phyloP scores from a whole-genome alignment of 2,113 vertebrate genomes.

The Eclectus roratus region DNA sequence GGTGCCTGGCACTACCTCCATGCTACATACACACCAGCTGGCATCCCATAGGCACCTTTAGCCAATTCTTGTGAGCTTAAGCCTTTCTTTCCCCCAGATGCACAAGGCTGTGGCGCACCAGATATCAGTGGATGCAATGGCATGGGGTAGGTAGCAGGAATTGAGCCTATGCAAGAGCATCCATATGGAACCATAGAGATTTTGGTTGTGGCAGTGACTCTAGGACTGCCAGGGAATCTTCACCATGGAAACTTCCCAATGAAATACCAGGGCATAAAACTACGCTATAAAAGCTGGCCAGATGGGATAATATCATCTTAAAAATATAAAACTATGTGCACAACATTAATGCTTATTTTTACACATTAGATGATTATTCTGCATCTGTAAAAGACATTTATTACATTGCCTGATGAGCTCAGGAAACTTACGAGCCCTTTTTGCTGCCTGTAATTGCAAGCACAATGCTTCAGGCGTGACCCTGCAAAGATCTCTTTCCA shows the following conservation, averaged over 20 bases:
- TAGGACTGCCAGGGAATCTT: neutral
- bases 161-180: rapidly evolving
- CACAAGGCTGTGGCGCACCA: rapidly evolving
- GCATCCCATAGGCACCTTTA: neutral
- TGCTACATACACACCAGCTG: rapidly evolving
- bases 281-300: neutral
- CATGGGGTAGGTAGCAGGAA: rapidly evolving
- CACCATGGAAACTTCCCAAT: neutral
- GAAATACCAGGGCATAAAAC: neutral
- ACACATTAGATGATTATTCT: neutral
- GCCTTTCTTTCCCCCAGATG: rapidly evolving
- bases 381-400: neutral
- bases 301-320: rapidly evolving
- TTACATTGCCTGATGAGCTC: neutral
- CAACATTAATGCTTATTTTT: neutral
- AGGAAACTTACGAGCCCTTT: neutral
- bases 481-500: neutral
- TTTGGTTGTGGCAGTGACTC: neutral
- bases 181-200: neutral
- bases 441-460: neutral
- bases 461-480: rapidly evolving
- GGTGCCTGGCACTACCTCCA: neutral
- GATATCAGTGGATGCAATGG: neutral
- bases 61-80: neutral
- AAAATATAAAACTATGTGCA: neutral